Evolutionary conservation across 1,140 invertebrate genomes (phyloP), one percentile per base, ranked within the genome.

Genomic region (Aphaenogaster rudis): DNA sequence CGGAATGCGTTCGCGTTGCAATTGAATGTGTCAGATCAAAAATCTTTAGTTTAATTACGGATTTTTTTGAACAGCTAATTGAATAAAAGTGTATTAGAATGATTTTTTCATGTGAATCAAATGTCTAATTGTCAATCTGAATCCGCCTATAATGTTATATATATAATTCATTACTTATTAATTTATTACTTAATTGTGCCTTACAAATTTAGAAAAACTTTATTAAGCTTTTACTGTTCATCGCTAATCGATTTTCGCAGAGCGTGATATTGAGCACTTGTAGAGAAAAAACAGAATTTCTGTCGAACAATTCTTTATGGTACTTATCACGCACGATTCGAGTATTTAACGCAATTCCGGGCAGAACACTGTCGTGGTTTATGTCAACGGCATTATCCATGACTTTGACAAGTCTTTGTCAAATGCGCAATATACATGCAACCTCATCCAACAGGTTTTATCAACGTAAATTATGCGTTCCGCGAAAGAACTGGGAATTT

Each of bases 401-500:
- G 50, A 64, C 28, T 45, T 78, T 45, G 42, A 78, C 4, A 45
- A 39, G 42, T 36, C 2, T 13, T 36, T 17, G 17, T 39, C 7
- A 67, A 36, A 52, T 28, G 11, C 9, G 17, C 13, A 33, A 15
- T 66, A 15, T 66, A 52, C 33, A 80, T 5, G 33, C 33, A 8
- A 28, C 15, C 17, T 66, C n/a, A 67, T 67, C 17, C n/a, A 52
- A 52, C 13, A 80, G 33, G 33, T 67, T 80, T 80, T 39, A 61
- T 77, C 63, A 69, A 48, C 13, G 33, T 79, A n/a, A 67, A 21
- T 39, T 69, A 80, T 80, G 63, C 33, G 33, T 42, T 67, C 2
- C 17, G 28, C 11, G 6, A 36, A 79, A 42, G n/a, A 67, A 21
- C 33, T 80, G 78, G 33, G n/a, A 80, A 80, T 54, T 80, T 36